Evolutionary conservation across 2,113 vertebrate genomes (phyloP), one percentile per base, ranked within the genome.

Genomic region (Blennius ocellaris): DNA sequence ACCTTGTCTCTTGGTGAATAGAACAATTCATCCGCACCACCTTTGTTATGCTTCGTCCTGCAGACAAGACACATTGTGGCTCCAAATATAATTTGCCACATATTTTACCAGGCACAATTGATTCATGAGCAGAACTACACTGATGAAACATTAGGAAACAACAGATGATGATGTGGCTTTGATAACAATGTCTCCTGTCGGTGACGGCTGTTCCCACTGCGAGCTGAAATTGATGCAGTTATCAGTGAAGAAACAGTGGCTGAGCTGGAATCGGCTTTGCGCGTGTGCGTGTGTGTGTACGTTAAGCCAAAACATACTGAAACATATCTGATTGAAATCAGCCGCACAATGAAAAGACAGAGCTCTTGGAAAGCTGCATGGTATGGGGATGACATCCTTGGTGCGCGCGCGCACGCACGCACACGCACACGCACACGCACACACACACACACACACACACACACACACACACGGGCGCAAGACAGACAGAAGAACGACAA

Each of bases 181-280:
- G 65, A 74, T 75, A 55, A 67, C 49, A 11, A 48, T 14, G 36
- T 54, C 11, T 58, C 30, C 60, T 43, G 38, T 58, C 53, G 78
- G 43, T 57, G 68, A 82, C 82, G 70, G 84, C 72, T 76, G 37
- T 43, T 55, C 81, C 76, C 16, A 49, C 81, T 78, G 81, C 49
- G 82, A 81, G 80, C 72, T 69, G 60, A 74, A 83, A 89, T 69
- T 70, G 81, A 52, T 69, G n/a, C 59, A 54, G 80, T 80, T 82
- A 80, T 90, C 72, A 52, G 56, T 80, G 66, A 85, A 83, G 80
- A 79, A 83, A 63, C 78, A 83, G 73, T 11, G 43, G n/a, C 70
- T 76, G 50, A 57, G 70, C 76, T 62, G 5, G 43, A 52, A 64
- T 54, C 60, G 73, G 73, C 63, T 36, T 74, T 52, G 70, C 58